phyloP scores from a whole-genome alignment of 2,888 invertebrate genomes.

The Ditylenchus weischeri region DNA sequence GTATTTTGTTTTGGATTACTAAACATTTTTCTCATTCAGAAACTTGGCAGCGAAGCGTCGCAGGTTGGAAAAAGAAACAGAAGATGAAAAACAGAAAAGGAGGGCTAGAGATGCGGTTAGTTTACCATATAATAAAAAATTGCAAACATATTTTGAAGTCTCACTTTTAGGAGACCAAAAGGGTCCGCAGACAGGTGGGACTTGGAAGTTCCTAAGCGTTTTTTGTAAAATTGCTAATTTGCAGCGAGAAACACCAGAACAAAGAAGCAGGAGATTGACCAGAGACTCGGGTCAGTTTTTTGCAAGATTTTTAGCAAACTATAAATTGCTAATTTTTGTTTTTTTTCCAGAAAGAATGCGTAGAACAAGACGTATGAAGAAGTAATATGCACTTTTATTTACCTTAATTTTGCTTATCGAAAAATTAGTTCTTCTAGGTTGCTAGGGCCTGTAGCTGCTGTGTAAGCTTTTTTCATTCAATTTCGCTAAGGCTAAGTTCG shows the following conservation, averaged over 20 bases:
- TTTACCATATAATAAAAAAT: too few species aligned
- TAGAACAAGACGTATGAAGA: constrained; percentile 1
- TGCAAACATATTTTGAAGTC: not conserved
- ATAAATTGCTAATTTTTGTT: too few species aligned
- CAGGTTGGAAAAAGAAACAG: constrained; percentile 4
- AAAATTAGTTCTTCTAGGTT: too few species aligned
- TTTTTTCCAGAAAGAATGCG: constrained; percentile 1
- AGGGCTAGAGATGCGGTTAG: constrained; percentile 6
- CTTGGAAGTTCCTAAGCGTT: too few species aligned
- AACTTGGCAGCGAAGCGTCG: constrained; percentile 3
- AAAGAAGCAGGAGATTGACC: constrained; percentile 7
- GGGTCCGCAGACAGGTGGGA: not conserved
- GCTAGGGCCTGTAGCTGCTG: not conserved
- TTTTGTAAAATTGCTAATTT: too few species aligned
- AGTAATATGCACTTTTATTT: not conserved
- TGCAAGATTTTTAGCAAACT: too few species aligned
- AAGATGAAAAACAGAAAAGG: constrained; percentile 1
- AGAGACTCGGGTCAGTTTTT: not conserved
- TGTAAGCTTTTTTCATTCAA: not conserved
- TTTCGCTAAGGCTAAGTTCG: too few species aligned
- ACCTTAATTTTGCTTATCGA: too few species aligned
- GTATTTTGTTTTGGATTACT: too few species aligned
- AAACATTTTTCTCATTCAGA: too few species aligned
- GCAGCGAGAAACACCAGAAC: not conserved
- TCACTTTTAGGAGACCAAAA: not conserved